Conservation (phyloP, 2,113 vertebrate genomes). For the Scartelaos histophorus region DNA sequence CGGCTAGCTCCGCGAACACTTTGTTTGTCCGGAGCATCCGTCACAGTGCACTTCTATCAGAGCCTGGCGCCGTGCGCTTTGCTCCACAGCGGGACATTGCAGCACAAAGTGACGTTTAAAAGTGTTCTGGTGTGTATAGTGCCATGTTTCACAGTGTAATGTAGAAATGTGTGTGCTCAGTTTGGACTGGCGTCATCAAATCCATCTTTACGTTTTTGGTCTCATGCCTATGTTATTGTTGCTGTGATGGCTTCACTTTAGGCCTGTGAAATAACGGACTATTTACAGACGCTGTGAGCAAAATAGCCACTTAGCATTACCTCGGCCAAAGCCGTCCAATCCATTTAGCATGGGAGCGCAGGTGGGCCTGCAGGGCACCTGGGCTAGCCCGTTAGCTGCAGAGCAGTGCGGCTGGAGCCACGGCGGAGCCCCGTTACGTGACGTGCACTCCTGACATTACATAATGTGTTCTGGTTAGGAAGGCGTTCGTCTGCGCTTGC, state of each 20-base stretch:
- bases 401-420: conserved; percentile 23
- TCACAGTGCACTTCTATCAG: conserved; percentile 18
- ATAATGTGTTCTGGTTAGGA: conserved; percentile 29
- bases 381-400: conserved; percentile 42
- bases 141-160: no score
- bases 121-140: no score
- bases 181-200: background rate
- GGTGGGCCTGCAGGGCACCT: conserved; percentile 57
- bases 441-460: conserved; percentile 37
- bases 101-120: no score
- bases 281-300: conserved; percentile 5
- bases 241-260: conserved; percentile 46
- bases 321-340: conserved; percentile 34
- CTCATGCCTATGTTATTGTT: conserved; percentile 64
- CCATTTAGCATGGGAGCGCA: conserved; percentile 32
- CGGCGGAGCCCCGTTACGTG: conserved; percentile 22
- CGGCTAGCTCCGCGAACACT: conserved; percentile 54
- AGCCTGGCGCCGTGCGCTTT: no score
- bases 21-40: conserved; percentile 54
- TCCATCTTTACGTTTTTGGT: background rate
- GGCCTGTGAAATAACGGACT: conserved; percentile 54
- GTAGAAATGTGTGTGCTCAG: fast-evolving
- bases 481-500: background rate
- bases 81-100: no score
- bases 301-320: conserved; percentile 48